phyloP scores from a whole-genome alignment of 2,888 invertebrate genomes.

The Hyposoter didymator region DNA sequence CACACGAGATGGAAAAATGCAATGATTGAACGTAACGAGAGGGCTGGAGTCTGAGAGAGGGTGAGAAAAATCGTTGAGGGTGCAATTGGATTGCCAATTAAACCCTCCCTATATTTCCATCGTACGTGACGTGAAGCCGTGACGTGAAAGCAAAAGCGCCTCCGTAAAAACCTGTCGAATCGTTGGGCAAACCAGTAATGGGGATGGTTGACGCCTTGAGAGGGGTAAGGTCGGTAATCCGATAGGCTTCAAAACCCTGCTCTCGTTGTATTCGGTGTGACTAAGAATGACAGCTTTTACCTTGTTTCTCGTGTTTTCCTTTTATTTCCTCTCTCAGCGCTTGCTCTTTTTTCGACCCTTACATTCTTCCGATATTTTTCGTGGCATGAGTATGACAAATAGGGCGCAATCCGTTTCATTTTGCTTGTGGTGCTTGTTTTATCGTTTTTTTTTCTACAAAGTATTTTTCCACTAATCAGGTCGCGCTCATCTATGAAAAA shows the following conservation, averaged over 20 bases:
- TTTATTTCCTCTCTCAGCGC: constrained; percentile 24
- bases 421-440: background rate
- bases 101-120: constrained; percentile 49
- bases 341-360: constrained; percentile 6
- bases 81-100: constrained; percentile 61
- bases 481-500: background rate
- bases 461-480: background rate
- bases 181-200: constrained; percentile 57
- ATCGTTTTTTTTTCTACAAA: background rate
- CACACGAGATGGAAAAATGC: constrained; percentile 34
- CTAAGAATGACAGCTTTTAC: constrained; percentile 77
- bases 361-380: background rate
- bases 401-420: background rate
- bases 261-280: constrained; percentile 77
- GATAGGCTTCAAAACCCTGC: constrained; percentile 75
- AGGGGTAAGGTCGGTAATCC: constrained; percentile 73
- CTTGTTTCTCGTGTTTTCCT: constrained; percentile 31
- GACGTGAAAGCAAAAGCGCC: constrained; percentile 40
- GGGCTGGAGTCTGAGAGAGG: constrained; percentile 8
- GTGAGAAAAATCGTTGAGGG: constrained; percentile 30
- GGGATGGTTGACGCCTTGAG: constrained; percentile 51
- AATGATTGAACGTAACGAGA: constrained; percentile 38
- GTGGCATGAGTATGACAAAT: background rate
- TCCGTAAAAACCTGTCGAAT: constrained; percentile 69
- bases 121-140: constrained; percentile 32